Base-by-base conservation (phyloP, 2,113 vertebrate genomes). In the Myodes glareolus region DNA sequence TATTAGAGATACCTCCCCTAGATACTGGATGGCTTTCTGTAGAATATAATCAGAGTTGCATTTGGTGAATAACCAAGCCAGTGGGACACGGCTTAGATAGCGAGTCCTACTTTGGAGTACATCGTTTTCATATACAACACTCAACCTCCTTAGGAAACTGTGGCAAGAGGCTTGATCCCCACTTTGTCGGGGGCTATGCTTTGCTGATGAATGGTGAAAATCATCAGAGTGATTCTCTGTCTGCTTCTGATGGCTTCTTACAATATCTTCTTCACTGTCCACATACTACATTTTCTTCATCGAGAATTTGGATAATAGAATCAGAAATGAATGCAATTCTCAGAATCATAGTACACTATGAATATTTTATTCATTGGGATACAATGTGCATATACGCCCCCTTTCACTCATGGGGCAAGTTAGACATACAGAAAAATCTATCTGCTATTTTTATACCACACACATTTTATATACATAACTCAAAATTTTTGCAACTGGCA, bases 351-450 rank as follows among this genome's bases (percentile, higher is more conserved):
- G 52, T 50, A 16, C 25, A 76, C 14, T 76, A 36, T 76, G 78
- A 93, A 76, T 42, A 93, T 91, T 97, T 91, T 86, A 50, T 77
- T 87, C 91, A 94, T 95, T 82, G 19, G 85, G 81, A 97, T 77
- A 94, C 6, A n/a, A 29, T 84, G 23, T 39, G 1, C 27, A 92
- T 19, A 52, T 50, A 90, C 2, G 42, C 77, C 80, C 87, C 33
- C 77, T 39, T 84, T 50, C 45, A 82, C 8, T 91, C 52, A 85
- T 3, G 72, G 65, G 52, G 45, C 65, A 70, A 85, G 23, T 50
- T 50, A 39, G 42, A 90, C n/a, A 91, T 14, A 90, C 8, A 33
- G 39, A 2, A 92, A 92, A n/a, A 31, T 90, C 95, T 94, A 73
- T 65, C 96, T 92, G 82, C 58, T 88, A 92, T 29, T 81, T 95